phyloP scores from a whole-genome alignment of 2,113 vertebrate species.

The Tychaedon coryphoeus region DNA sequence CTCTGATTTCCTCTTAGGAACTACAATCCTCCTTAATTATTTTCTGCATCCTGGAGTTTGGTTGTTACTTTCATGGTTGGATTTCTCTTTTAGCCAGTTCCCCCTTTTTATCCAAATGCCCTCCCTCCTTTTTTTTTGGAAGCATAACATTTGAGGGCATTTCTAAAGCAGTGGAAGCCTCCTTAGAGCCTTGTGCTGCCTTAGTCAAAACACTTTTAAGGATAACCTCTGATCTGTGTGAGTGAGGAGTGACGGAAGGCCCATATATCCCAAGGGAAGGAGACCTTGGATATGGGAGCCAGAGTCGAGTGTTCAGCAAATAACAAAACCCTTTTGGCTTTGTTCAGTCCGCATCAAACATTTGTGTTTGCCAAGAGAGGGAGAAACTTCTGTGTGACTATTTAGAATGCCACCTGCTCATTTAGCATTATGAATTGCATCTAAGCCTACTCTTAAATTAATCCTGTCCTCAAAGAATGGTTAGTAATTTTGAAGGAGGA shows the following conservation, averaged over 20 bases:
- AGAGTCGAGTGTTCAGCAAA: not conserved
- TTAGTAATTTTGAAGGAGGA: not conserved
- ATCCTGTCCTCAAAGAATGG: not conserved
- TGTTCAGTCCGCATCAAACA: not conserved
- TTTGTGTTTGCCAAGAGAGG: not conserved
- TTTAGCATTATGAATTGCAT: not conserved
- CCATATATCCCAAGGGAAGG: not conserved
- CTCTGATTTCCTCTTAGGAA: conserved; percentile 54
- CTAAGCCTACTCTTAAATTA: conserved; percentile 9
- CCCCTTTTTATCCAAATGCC: not conserved
- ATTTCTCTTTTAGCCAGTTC: conserved; percentile 3
- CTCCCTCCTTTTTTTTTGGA: not conserved
- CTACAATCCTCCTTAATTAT: conserved; percentile 52
- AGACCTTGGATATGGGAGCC: not conserved
- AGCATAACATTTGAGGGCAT: conserved; percentile 13
- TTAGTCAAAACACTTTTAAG: not conserved
- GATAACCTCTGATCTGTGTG: not conserved
- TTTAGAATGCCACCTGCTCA: conserved; percentile 16
- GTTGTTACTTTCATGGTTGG: not conserved
- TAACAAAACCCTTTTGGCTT: not conserved
- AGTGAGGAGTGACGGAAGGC: not conserved
- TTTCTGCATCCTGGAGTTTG: not conserved
- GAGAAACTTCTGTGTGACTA: not conserved
- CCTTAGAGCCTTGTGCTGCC: not conserved
- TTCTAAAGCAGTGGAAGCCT: conserved; percentile 26